Conservation (phyloP, 1,140 invertebrate genomes). For the Diorhabda elongata region DNA sequence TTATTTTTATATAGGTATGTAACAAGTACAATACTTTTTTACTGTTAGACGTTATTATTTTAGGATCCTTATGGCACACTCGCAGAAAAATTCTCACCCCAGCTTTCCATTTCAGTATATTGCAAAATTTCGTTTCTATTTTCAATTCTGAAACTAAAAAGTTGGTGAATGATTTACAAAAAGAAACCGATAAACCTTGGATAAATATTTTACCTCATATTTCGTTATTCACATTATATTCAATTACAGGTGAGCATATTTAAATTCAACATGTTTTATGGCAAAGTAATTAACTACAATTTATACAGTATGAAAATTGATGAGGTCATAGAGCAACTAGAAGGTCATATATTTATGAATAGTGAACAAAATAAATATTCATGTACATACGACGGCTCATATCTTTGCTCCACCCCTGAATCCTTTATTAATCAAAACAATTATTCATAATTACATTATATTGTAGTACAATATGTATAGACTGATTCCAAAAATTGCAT, state of each 20-base stretch:
- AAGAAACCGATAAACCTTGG: conserved; percentile 8
- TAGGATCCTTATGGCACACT: conserved; percentile 70
- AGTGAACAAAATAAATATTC: too few relatives aligned
- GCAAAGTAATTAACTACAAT: too few relatives aligned
- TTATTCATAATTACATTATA: too few relatives aligned
- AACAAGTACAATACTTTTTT: not conserved
- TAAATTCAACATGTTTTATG: not conserved
- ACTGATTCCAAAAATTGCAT: too few relatives aligned
- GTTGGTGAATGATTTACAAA: conserved; percentile 47
- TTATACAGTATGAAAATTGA: too few relatives aligned
- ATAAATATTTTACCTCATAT: conserved; percentile 17
- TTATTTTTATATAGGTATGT: too few relatives aligned
- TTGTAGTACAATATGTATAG: too few relatives aligned
- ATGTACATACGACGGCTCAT: too few relatives aligned
- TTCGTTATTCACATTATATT: conserved; percentile 17
- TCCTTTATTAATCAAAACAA: too few relatives aligned
- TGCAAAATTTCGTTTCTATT: conserved; percentile 72
- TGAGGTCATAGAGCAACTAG: too few relatives aligned
- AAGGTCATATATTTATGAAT: too few relatives aligned
- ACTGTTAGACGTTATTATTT: conserved; percentile 23
- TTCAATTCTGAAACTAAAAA: conserved; percentile 62
- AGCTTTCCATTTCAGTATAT: conserved; percentile 85
- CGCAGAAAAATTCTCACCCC: conserved; percentile 80
- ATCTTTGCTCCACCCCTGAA: too few relatives aligned
- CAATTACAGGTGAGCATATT: conserved; percentile 30